phyloP scores from a whole-genome alignment of 2,888 invertebrate genomes.

The Drosophila kambysellisi region DNA sequence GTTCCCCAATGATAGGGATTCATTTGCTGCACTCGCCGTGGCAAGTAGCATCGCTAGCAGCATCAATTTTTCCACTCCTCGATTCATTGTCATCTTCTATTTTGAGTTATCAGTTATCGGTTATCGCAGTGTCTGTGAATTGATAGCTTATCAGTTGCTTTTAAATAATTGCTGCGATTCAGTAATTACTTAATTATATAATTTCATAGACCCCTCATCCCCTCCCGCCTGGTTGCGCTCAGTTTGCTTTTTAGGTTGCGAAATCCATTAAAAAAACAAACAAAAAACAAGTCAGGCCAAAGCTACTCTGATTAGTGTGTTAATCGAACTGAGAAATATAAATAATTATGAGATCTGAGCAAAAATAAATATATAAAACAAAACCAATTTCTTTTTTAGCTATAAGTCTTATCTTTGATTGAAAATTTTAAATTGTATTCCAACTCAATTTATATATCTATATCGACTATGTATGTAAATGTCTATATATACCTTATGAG shows the following conservation, averaged over 20 bases:
- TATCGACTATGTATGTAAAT: neutral
- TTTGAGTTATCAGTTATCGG: conserved; percentile 7
- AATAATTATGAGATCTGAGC: neutral
- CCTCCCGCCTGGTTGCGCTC: neutral
- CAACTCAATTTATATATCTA: neutral
- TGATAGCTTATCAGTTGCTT: conserved; percentile 28
- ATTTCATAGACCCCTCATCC: neutral
- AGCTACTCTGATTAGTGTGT: neutral
- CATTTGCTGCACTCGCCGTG: conserved; percentile 11
- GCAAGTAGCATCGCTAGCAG: conserved; percentile 31
- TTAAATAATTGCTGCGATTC: conserved; percentile 4
- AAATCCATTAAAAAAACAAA: neutral
- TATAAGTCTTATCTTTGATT: neutral
- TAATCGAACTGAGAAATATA: neutral
- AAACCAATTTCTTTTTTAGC: neutral
- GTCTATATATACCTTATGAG: neutral
- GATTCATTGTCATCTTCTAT: conserved; percentile 11
- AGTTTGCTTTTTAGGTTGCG: conserved; percentile 11
- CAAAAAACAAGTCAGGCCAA: neutral
- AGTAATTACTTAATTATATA: conserved; percentile 20
- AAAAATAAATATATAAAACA: neutral
- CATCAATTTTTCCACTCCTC: conserved; percentile 8
- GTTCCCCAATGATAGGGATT: conserved; percentile 3
- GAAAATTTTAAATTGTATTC: neutral
- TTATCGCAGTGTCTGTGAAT: conserved; percentile 12